Base-by-base conservation (phyloP, 2,888 invertebrate genomes). In the Drosophila engyochracea region DNA sequence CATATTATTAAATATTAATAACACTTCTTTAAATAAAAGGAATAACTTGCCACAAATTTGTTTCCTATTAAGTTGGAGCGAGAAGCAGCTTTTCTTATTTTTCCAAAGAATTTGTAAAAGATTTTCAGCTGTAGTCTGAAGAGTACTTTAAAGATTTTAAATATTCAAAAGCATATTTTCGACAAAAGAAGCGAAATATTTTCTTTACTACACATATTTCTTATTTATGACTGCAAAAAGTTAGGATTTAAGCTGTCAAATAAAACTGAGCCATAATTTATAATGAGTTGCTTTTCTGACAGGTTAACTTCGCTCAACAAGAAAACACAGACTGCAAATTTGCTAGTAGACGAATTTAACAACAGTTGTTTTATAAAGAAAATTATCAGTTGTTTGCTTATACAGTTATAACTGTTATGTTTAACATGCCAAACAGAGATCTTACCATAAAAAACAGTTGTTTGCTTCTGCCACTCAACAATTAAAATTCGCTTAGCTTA, bases 401-500 rank as follows among this genome's bases (percentile, higher is more conserved):
- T 16, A 3, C 22, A 19, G 3, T 4, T 51, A 14, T 30, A 28
- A 12, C 25, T n/a, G 31, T 33, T 64, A n/a, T 12, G 12, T 16
- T 47, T 16, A 16, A 47, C 16, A 47, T 16, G 2, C 25, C 44
- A 9, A 16, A 2, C 16, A 47, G 25, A 25, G 4, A 25, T 25
- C 47, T 25, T n/a, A 39, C n/a, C 28, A n/a, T 4, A 39, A 28
- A 2, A 3, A 41, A 22, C 12, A 22, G 6, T 25, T 44, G 22
- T 31, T 31, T 59, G 22, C 19, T 37, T 14, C 22, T n/a, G 3
- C 19, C 28, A 4, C 16, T 22, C 12, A 7, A 19, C 25, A 31
- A 47, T 31, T 68, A 47, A 55, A 57, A 41, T n/a, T 69, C 57
- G 44, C 70, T 19, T 33, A 67, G n/a, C 25, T 47, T n/a, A 4